Base-by-base conservation (phyloP, 2,888 invertebrate genomes). In the Hoplodrina blanda region DNA sequence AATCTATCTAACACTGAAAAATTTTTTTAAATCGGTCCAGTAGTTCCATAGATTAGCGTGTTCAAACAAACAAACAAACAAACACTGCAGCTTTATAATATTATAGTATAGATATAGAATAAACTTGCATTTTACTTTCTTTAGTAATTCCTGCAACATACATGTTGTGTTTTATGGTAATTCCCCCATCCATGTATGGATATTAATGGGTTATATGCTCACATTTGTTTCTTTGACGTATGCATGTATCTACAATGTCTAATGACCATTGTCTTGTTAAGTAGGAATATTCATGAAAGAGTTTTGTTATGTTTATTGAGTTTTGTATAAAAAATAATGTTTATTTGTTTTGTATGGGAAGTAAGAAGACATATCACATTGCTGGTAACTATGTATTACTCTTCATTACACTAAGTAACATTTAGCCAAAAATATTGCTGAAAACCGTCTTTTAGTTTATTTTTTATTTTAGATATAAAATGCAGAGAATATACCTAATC, bases 151-250 rank as follows among this genome's bases (percentile, higher is more conserved):
- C 76, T 73, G 69, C 78, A 71, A 73, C 69, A 71, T 68, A 69
- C n/a, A 61, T 61, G 37, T 10, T 20, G 46, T 75, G 63, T 80
- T n/a, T 69, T 82, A 82, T 82, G 83, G 4, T 52, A 78, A 82
- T 78, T 17, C 0, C 1, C 0, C 1, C 0, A 37, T 13, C 82
- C 78, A 76, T 68, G 15, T 81, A 82, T 7, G 78, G 83, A 54
- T 49, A 44, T 52, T 82, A 83, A 82, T 82, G 76, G 64, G n/a
- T 56, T 56, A 33, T 74, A 15, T 44, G 55, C 19, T 13, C 62
- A 60, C 62, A 74, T 73, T 66, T 10, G 54, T 68, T 62, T 61
- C 50, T 50, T 52, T 73, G 60, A 52, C 25, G 46, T 63, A 41
- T 60, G 53, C 60, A 53, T 25, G 30, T 52, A 55, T 46, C 50